Percentiles rank a stretch among this genome's conserved stretches.
These are phyloP conservation scores for Apodemia zela DNA, from an alignment of 2,888 invertebrate species.

Conservation along the genomic window DNA sequence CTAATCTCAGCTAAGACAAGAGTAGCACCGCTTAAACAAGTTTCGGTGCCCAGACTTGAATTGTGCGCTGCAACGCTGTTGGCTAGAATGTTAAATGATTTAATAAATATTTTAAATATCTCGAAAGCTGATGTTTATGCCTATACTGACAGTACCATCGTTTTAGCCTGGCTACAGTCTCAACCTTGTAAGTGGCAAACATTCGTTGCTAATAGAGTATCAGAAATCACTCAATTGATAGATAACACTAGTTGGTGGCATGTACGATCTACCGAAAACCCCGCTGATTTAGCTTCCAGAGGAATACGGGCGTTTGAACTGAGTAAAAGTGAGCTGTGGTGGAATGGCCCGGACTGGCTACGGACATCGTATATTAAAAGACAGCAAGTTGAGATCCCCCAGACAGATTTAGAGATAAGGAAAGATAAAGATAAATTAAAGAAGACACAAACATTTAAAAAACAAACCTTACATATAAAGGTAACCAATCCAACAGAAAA, in stretches of 20 bases:
- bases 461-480: too few relatives aligned
- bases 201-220: constrained; percentile 31
- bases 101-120: constrained; percentile 25
- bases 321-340: constrained; percentile 29
- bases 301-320: constrained; percentile 26
- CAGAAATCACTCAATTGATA: constrained; percentile 29
- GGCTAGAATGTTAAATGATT: constrained; percentile 29
- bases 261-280: constrained; percentile 30
- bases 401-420: too few relatives aligned
- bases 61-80: constrained; percentile 29
- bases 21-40: constrained; percentile 28
- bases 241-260: constrained; percentile 29
- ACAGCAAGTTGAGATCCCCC: too few relatives aligned
- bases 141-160: constrained; percentile 24
- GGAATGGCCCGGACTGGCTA: constrained; percentile 33
- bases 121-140: constrained; percentile 24
- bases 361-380: constrained; percentile 14
- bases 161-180: constrained; percentile 30
- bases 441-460: too few relatives aligned
- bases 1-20: constrained; percentile 22
- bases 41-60: constrained; percentile 27
- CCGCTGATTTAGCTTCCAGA: constrained; percentile 33
- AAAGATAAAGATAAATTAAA: too few relatives aligned
- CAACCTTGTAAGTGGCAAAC: constrained; percentile 33
- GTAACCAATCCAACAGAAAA: too few relatives aligned